These are phyloP conservation scores for Drosophila pseudotakahashii DNA, from an alignment of 2,888 invertebrate genomes.

Conservation along the genomic window DNA sequence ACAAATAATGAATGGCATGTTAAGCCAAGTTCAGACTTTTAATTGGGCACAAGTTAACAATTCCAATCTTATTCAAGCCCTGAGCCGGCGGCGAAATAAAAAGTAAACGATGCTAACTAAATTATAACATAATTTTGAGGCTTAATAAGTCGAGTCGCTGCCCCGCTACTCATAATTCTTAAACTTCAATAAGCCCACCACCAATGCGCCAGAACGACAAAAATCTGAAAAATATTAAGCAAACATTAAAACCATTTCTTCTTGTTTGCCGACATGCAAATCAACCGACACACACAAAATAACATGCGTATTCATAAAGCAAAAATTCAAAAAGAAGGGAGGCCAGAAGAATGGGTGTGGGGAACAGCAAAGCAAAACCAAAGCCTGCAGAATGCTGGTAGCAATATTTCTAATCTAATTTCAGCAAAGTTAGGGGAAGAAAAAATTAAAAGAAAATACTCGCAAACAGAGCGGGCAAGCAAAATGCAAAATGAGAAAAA, in stretches of 20 bases:
- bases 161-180: not conserved
- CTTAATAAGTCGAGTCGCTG: conserved; percentile 24
- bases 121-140: conserved; percentile 63
- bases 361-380: conserved; percentile 30
- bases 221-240: conserved; percentile 64
- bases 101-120: conserved; percentile 57
- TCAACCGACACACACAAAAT: conserved; percentile 38
- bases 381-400: conserved; percentile 69
- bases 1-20: not conserved
- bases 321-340: conserved; percentile 22
- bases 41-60: conserved; percentile 9
- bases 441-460: conserved; percentile 76
- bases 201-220: conserved; percentile 26
- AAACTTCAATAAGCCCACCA: conserved; percentile 9
- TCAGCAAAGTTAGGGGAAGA: conserved; percentile 62
- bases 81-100: conserved; percentile 48
- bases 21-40: not conserved
- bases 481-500: conserved; percentile 46
- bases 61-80: not conserved
- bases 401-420: conserved; percentile 82
- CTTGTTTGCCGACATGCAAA: conserved; percentile 51
- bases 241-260: conserved; percentile 57
- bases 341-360: not conserved
- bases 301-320: conserved; percentile 68
- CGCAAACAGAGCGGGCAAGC: conserved; percentile 36